Conservation (phyloP, 1,140 invertebrate species). For the Drosophila bifasciata region DNA sequence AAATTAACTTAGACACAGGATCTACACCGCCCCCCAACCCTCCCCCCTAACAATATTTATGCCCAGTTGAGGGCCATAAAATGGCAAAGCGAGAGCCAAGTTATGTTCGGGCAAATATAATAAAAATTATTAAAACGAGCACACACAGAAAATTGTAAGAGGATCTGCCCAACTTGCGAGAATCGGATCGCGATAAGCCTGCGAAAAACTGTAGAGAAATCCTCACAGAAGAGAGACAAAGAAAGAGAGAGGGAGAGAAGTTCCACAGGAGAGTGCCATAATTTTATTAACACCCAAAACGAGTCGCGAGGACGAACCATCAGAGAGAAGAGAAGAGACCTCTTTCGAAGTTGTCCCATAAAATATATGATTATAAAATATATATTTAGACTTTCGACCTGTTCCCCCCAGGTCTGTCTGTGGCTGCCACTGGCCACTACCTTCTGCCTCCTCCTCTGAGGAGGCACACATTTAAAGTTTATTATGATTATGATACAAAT, state of each 20-base stretch:
- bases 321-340: constrained; percentile 19
- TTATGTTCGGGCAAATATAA: constrained; percentile 76
- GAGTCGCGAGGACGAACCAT: constrained; percentile 28
- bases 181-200: constrained; percentile 49
- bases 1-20: constrained; percentile 45
- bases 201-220: neutral
- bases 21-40: neutral
- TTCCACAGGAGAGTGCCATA: constrained; percentile 57
- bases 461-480: constrained; percentile 52
- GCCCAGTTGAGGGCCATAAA: constrained; percentile 55
- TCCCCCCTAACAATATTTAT: constrained; percentile 58
- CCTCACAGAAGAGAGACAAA: constrained; percentile 15
- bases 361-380: constrained; percentile 80
- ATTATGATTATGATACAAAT: constrained; percentile 78
- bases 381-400: constrained; percentile 67
- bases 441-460: too few relatives aligned
- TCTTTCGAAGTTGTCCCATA: constrained; percentile 66
- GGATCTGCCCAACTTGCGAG: constrained; percentile 27
- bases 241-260: constrained; percentile 17
- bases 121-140: constrained; percentile 76
- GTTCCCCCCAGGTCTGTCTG: constrained; percentile 21
- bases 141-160: constrained; percentile 56
- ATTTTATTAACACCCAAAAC: constrained; percentile 74
- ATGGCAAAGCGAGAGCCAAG: constrained; percentile 42
- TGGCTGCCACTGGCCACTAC: neutral